phyloP scores from a whole-genome alignment of 2,888 invertebrate species.

The Tinea pellionella region DNA sequence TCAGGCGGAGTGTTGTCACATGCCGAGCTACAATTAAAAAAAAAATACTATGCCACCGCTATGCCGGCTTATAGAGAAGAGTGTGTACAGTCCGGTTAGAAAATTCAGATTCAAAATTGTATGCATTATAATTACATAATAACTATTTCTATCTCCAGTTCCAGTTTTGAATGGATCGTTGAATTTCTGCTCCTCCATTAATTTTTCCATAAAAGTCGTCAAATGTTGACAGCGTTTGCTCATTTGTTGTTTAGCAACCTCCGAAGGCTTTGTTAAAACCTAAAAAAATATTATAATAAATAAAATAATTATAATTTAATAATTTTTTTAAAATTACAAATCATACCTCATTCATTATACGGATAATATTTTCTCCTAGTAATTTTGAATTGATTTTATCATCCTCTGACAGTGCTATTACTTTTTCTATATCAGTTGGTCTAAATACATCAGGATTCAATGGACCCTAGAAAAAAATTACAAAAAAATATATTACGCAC shows the following conservation, averaged over 20 bases:
- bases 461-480: conserved; percentile 77
- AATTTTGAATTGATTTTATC: conserved; percentile 69
- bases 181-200: conserved; percentile 70
- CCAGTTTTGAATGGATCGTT: conserved; percentile 18
- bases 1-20: no score
- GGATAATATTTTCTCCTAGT: conserved; percentile 75
- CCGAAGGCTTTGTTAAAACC: conserved; percentile 58
- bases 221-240: conserved; percentile 79
- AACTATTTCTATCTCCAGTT: not conserved
- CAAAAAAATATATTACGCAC: no score
- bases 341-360: conserved; percentile 75
- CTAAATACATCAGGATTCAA: conserved; percentile 80
- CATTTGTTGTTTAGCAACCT: conserved; percentile 73
- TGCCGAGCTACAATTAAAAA: no score
- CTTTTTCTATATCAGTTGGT: conserved; percentile 29
- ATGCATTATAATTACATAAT: not conserved
- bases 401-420: conserved; percentile 66
- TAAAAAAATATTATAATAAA: conserved; percentile 21
- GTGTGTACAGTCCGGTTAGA: no score
- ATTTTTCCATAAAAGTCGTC: conserved; percentile 78
- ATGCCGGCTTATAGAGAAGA: no score
- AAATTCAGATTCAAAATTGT: no score
- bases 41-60: no score
- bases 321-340: not conserved
- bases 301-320: not conserved